Base-by-base conservation (phyloP, 2,888 invertebrate genomes). In the Arrhopalites spinosus region DNA sequence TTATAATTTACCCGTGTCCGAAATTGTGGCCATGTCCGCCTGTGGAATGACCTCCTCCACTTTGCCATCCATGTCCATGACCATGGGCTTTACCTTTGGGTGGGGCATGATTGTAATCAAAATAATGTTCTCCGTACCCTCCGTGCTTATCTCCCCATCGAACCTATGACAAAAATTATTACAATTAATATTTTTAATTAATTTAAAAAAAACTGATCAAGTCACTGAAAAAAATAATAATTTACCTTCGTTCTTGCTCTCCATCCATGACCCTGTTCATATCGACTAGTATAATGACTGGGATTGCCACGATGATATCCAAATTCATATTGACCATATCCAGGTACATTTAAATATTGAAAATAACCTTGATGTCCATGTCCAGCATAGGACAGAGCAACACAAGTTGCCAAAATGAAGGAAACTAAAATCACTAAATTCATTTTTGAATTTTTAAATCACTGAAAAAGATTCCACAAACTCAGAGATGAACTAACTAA, bases 271-370 rank as follows among this genome's bases (percentile, higher is more conserved):
- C 83, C 83, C 74, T 85, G 84, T 75, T 86, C 86, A 75, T 84
- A 85, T 25, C 85, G 80, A 68, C 84, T 83, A 25, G 84, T 84
- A 80, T 83, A 83, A 79, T 85, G 85, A 64, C 83, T 78, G 2
- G 84, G 83, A 79, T 86, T 86, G 64, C 86, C 85, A 59, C 85
- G 59, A 29, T 75, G 64, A 27, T 68, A 78, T n/a, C 76, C 75
- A 45, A 76, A 78, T 30, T 74, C 75, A 27, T 78, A 78, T 15
- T 59, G 83, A 50, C 84, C 83, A 74, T 83, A 82, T 2, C 82
- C 83, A 17, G 85, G 85, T 2, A 85, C 85, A 75, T 84, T 84
- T 20, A 84, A 84, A 79, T 85, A 85, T 78, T 84, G 84, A 82
- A 84, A 85, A 76, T 83, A 84, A 13, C 84, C 84, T 20, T 83